Evolutionary conservation across 2,113 vertebrate genomes (phyloP).

Genomic region (Raja brachyura): DNA sequence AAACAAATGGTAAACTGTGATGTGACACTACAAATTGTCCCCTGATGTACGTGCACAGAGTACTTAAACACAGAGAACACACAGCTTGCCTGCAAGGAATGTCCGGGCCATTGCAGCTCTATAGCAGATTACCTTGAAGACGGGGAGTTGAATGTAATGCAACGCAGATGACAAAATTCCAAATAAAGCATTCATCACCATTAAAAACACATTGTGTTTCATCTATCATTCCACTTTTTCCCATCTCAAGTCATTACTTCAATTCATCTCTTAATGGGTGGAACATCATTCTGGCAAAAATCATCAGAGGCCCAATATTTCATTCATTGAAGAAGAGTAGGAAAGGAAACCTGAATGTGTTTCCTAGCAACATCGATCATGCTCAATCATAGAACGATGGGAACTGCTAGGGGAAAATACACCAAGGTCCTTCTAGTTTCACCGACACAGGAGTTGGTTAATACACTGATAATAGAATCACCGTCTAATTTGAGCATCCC

Average conservation of each 20-base stretch:
- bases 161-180: not conserved
- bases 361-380: not conserved
- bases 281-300: not conserved
- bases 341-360: not conserved
- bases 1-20: too few species aligned
- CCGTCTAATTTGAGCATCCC: not conserved
- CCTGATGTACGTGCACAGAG: not conserved
- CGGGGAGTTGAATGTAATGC: not conserved
- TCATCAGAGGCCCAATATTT: not conserved
- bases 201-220: not conserved
- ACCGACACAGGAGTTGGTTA: not conserved
- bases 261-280: constrained; percentile 12
- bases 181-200: constrained; percentile 22
- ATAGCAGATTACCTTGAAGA: not conserved
- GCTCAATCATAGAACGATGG: not conserved
- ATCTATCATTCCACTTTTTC: constrained; percentile 3
- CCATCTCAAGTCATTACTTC: constrained; percentile 14
- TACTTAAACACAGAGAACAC: not conserved
- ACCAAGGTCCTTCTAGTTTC: not conserved
- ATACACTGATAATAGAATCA: not conserved
- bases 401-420: not conserved
- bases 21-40: not conserved
- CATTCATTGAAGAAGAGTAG: not conserved
- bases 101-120: not conserved
- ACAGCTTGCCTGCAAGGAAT: not conserved